Evolutionary conservation across 2,888 invertebrate genomes (phyloP).

Genomic region (Coecobrya sp.): DNA sequence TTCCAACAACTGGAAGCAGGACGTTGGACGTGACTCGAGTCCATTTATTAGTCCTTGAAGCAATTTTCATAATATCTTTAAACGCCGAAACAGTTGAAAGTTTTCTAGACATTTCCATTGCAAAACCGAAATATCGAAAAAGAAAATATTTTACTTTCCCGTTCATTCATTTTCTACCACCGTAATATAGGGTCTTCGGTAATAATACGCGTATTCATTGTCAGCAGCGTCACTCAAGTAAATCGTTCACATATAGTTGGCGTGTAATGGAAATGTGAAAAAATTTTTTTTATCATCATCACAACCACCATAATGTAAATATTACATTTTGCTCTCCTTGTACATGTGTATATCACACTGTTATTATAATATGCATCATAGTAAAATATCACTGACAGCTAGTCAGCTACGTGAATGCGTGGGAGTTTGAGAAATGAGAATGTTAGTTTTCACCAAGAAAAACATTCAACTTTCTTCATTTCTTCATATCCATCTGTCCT

Average conservation of each 20-base stretch:
- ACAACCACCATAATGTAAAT: neutral
- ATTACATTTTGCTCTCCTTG: neutral
- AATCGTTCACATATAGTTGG: neutral
- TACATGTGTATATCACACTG: neutral
- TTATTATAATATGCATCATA: neutral
- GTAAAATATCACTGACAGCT: neutral
- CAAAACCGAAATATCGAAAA: neutral
- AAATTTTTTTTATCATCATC: neutral
- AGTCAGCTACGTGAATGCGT: neutral
- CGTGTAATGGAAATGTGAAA: constrained; percentile 8
- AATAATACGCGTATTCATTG: neutral
- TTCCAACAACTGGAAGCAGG: neutral
- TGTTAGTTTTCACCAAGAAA: neutral
- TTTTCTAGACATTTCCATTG: neutral
- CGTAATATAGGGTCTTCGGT: neutral
- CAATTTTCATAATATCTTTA: too few species aligned
- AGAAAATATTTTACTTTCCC: constrained; percentile 27
- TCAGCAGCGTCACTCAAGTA: neutral
- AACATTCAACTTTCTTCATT: neutral
- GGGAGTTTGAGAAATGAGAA: constrained; percentile 27
- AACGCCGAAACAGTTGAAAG: too few species aligned
- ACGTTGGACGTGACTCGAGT: neutral
- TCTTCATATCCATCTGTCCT: neutral
- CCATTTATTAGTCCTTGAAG: neutral
- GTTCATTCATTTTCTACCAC: neutral